These are phyloP conservation scores for Psittacula cyanocephala DNA, from an alignment of 2,113 vertebrate species.

Conservation along the genomic window DNA sequence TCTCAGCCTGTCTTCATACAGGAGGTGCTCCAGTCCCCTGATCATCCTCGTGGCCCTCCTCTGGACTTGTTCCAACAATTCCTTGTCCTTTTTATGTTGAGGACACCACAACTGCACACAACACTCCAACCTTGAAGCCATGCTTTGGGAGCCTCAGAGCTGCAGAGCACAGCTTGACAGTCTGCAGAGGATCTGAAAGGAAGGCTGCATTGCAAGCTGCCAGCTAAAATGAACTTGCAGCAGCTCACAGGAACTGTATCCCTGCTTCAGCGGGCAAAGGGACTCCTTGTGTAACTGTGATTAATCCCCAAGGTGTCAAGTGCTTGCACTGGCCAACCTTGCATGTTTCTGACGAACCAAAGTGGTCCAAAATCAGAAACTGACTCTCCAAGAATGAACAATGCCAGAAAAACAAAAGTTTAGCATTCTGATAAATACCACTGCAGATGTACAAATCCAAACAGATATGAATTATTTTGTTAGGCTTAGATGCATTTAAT, in stretches of 20 bases:
- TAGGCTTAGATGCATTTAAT: background rate
- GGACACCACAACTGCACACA: no score
- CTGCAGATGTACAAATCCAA: background rate
- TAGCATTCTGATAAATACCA: background rate
- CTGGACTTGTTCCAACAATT: no score
- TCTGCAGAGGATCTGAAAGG: fast-evolving
- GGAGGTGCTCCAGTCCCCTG: no score
- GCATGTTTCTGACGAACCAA: background rate
- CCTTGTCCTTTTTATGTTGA: no score
- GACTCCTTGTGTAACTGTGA: background rate
- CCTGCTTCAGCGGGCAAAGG: background rate
- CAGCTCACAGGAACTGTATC: background rate
- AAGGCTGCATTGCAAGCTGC: background rate
- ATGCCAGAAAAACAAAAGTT: no score
- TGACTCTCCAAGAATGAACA: background rate
- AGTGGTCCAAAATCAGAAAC: background rate
- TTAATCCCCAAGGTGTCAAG: background rate
- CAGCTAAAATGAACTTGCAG: background rate
- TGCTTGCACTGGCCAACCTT: fast-evolving
- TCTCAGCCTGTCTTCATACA: no score
- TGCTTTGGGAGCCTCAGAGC: background rate
- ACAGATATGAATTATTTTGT: background rate
- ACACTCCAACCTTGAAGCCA: background rate
- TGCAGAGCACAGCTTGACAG: background rate
- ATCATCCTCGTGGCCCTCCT: no score